Base-by-base conservation (phyloP, 30 jellyfish, hydroid and myxozoan genomes). In the Pelagia noctiluca region DNA sequence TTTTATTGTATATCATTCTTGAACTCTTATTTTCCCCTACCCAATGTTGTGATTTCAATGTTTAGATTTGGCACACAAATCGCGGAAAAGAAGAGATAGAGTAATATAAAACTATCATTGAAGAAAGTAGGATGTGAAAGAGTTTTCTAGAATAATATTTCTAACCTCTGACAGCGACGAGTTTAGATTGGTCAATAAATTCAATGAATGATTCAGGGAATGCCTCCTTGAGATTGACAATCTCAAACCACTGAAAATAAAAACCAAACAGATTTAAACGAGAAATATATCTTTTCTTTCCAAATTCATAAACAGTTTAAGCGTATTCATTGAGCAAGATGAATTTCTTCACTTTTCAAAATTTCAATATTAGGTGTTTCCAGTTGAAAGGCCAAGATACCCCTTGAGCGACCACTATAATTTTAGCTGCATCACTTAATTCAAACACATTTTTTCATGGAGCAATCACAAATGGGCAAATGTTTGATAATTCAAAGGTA, bases 151-250 rank as follows among this genome's bases (percentile, higher is more conserved):
- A 42, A 42, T 5, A 42, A 42, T 42, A n/a, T n/a, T n/a, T n/a
- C 88, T 71, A 21, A 84, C 94, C 83, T 72, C 94, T 4, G 94
- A 72, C 18, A 84, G 21, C 30, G 94, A 84, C 1, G 94, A 83
- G 64, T 84, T 84, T 24, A 84, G 75, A 38, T 74, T 84, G 12
- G 88, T 74, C 37, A 84, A 48, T 1, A 84, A 24, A 26, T 72
- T 71, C 69, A 84, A 52, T 23, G 94, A 84, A 42, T 74, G 94
- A 42, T 82, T 82, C 46, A 82, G 35, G 21, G 92, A 82, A 24
- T 38, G 54, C 42, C 94, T 62, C 60, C 85, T 61, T 21, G 83
- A 83, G 46, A 72, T 37, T 3, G 94, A 84, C 83, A 84, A 26
- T 24, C 88, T 63, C 18, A 88, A 71, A 38, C 76, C 36, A 61